A percentile compares a stretch with the other conserved stretches of the same genome.
Conservation (phyloP, 2,888 invertebrate genomes). For the Yponomeuta cagnagella region DNA sequence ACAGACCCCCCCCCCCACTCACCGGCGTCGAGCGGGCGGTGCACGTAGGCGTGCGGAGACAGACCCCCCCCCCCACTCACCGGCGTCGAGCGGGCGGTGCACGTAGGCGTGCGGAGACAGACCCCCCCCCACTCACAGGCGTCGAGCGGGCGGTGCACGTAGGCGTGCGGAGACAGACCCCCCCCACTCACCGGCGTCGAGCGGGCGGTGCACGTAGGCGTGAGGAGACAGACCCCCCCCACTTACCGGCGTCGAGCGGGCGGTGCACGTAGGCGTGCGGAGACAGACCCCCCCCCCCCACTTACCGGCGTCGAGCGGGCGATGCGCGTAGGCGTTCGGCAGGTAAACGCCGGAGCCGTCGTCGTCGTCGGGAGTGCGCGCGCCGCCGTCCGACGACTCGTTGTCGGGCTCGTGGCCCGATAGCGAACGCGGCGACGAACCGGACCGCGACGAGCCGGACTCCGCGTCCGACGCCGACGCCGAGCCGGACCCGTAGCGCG, state of each 20-base stretch:
- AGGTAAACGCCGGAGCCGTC: constrained; percentile 79
- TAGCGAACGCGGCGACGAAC: constrained; percentile 80
- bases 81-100: constrained; percentile 26
- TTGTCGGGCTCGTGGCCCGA: constrained; percentile 85
- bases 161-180: constrained; percentile 68
- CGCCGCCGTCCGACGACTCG: constrained; percentile 85
- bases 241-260: background rate
- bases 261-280: constrained; percentile 77
- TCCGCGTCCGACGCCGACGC: constrained; percentile 71
- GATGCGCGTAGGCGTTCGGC: constrained; percentile 77
- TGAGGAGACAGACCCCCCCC: constrained; percentile 28
- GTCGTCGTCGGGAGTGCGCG: constrained; percentile 80
- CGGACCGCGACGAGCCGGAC: constrained; percentile 80
- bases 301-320: background rate
- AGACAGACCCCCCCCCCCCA: background rate
- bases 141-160: constrained; percentile 42
- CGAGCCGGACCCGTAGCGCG: constrained; percentile 83
- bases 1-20: background rate
- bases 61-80: background rate
- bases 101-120: constrained; percentile 74
- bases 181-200: background rate
- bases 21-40: constrained; percentile 20
- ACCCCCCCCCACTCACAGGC: background rate
- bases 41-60: constrained; percentile 75
- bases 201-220: constrained; percentile 60